Percentiles rank a stretch among this genome's conserved stretches.
Evolutionary conservation across 2,113 vertebrate species (phyloP).

Genomic region (Pedionomus torquatus): DNA sequence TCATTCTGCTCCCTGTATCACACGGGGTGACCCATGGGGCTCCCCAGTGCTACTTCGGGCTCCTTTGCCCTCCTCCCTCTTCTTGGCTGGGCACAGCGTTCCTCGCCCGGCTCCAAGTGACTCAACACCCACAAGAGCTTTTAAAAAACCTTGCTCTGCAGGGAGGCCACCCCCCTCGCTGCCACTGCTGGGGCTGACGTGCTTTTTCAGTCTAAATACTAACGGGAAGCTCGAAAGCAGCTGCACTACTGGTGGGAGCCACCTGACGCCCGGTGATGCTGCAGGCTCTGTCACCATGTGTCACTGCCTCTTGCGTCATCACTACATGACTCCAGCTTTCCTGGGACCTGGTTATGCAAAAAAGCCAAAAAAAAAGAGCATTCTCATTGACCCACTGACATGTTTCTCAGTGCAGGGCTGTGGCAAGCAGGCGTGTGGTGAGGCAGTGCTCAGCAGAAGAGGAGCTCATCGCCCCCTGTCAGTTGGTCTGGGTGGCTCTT

Average conservation of each 20-base stretch:
- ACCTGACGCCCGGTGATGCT: not conserved
- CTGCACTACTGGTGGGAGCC: not conserved
- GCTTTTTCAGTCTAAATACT: not conserved
- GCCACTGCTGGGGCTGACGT: accelerated
- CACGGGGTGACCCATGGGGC: accelerated
- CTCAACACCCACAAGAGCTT: not conserved
- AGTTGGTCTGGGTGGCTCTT: not conserved
- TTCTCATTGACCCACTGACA: not conserved
- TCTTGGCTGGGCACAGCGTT: accelerated
- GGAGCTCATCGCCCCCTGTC: accelerated
- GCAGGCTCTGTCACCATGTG: not conserved
- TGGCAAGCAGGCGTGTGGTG: accelerated
- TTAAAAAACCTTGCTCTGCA: accelerated
- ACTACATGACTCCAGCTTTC: not conserved
- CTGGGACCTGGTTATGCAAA: not conserved
- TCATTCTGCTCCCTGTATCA: accelerated
- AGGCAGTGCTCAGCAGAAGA: not conserved
- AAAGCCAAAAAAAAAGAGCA: not conserved
- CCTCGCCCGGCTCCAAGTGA: accelerated
- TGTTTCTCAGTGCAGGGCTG: not conserved
- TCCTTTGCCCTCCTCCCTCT: not conserved
- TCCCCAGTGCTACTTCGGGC: not conserved
- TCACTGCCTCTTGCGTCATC: not conserved
- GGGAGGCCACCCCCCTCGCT: not conserved
- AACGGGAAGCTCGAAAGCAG: not conserved